Conservation (phyloP, 2,113 vertebrate species). For the Salvelinus sp. region DNA sequence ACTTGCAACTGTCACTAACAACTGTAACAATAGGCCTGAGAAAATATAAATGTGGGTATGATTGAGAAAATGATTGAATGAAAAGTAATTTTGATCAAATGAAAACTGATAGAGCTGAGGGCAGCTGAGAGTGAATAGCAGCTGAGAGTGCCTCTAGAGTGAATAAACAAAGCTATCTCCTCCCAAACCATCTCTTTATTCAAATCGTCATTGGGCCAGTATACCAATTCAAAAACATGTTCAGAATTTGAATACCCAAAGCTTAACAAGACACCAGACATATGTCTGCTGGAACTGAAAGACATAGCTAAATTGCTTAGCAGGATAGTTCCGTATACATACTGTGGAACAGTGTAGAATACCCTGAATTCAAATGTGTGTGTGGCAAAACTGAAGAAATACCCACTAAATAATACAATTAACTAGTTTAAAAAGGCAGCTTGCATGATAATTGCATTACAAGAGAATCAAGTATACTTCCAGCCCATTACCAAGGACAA, state of each 20-base stretch:
- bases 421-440: not conserved
- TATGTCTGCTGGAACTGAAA: no score
- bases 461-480: not conserved
- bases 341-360: not conserved
- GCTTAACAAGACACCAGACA: no score
- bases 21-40: no score
- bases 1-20: no score
- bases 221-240: not conserved
- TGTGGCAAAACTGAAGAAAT: not conserved
- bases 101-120: not conserved
- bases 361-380: not conserved
- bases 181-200: conserved; percentile 2
- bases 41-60: no score
- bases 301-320: no score
- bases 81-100: no score
- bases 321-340: no score
- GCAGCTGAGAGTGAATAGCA: not conserved
- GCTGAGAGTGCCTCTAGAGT: not conserved
- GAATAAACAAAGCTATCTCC: not conserved
- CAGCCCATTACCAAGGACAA: not conserved
- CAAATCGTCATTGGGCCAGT: conserved; percentile 2
- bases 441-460: conserved; percentile 12
- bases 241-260: no score
- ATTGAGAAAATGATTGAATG: no score
- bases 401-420: not conserved